phyloP scores from a whole-genome alignment of 1,140 invertebrate species.

The Apocrypta bakeri region DNA sequence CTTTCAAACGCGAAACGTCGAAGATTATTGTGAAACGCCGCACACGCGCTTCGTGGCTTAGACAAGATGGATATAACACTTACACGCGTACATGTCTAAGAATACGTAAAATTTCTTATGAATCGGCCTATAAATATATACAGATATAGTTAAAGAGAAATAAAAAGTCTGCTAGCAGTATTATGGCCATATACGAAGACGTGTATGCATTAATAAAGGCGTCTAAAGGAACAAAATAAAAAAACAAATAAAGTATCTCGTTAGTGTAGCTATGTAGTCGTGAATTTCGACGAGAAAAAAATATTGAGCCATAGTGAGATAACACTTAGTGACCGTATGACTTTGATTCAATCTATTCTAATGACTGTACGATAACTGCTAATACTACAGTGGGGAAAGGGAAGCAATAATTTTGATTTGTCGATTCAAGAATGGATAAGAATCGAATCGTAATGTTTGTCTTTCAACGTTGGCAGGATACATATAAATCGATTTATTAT shows the following conservation, averaged over 20 bases:
- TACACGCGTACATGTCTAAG: slow-evolving; percentile 3
- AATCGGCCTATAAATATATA: not conserved
- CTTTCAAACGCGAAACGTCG: slow-evolving; percentile 41
- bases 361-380: not conserved
- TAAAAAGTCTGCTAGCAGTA: slow-evolving; percentile 14
- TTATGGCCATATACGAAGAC: not conserved
- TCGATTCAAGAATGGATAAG: not conserved
- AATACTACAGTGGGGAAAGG: not conserved
- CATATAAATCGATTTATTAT: not conserved
- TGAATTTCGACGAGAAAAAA: too few relatives aligned
- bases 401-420: not conserved
- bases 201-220: not conserved
- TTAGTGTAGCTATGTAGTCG: too few relatives aligned
- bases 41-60: not conserved
- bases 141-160: not conserved
- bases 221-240: not conserved
- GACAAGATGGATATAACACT: not conserved
- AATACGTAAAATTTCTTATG: slow-evolving; percentile 47
- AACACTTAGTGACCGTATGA: too few relatives aligned
- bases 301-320: too few relatives aligned
- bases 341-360: too few relatives aligned
- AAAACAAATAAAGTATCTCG: too few relatives aligned
- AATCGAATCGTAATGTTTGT: not conserved
- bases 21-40: slow-evolving; percentile 41
- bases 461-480: not conserved